Conservation (phyloP, 92 coral and sea anemone species). For the Porites cylindrica region DNA sequence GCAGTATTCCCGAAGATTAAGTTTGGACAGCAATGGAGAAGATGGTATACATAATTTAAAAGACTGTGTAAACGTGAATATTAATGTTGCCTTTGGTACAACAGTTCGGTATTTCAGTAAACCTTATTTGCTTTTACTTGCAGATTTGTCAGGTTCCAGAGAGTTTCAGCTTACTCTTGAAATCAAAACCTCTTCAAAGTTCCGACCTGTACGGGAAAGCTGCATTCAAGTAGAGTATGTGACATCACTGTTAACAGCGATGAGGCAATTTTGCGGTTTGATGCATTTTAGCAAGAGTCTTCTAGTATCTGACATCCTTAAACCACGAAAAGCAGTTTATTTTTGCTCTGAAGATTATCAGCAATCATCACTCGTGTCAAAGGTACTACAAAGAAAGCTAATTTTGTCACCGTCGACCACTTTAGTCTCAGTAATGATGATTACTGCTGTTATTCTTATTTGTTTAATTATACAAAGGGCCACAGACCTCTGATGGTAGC, state of each 20-base stretch:
- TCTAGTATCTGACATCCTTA: constrained; percentile 81
- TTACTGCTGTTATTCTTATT: too few relatives aligned
- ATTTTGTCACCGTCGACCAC: too few relatives aligned
- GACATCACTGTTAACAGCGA: constrained; percentile 77
- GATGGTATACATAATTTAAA: background rate
- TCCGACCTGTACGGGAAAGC: constrained; percentile 61
- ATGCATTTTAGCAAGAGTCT: constrained; percentile 73
- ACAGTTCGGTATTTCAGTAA: background rate
- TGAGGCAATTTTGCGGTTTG: constrained; percentile 90
- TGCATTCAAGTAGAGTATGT: constrained; percentile 61
- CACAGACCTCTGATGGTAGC: too few relatives aligned
- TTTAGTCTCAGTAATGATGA: too few relatives aligned
- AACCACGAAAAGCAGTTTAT: constrained; percentile 75
- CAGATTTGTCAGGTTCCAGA: background rate
- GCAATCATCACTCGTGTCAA: background rate
- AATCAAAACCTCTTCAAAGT: constrained; percentile 50
- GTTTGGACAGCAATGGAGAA: constrained; percentile 9
- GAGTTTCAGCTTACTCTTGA: constrained; percentile 42
- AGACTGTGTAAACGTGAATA: too few relatives aligned
- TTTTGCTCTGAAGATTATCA: constrained; percentile 58
- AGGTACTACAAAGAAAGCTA: constrained; percentile 13
- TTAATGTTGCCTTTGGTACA: too few relatives aligned
- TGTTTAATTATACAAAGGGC: too few relatives aligned
- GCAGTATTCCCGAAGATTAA: background rate
- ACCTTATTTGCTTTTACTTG: background rate